Conservation (phyloP, 2,113 vertebrate genomes). For the Tauraco erythrolophus region DNA sequence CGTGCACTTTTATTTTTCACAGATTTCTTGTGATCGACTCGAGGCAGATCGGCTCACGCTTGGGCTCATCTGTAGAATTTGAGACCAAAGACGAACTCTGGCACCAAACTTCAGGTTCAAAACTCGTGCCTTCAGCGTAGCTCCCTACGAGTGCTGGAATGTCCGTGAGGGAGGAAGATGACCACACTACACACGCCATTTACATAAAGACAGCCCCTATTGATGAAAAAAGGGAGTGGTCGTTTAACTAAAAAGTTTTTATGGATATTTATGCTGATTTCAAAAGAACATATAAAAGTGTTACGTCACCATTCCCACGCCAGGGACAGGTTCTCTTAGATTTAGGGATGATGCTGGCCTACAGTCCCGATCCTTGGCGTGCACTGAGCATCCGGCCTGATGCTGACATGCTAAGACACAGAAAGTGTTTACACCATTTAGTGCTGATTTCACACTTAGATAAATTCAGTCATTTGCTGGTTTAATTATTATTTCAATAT, state of each 20-base stretch:
- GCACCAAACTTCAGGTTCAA: background rate
- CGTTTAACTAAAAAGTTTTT: background rate
- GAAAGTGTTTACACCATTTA: background rate
- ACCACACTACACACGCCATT: background rate
- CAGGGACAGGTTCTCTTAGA: background rate
- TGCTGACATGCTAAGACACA: background rate
- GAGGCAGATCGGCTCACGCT: background rate
- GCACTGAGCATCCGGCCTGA: background rate
- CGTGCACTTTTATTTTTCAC: background rate
- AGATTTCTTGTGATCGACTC: background rate
- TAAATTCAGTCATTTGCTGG: background rate
- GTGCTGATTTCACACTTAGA: background rate
- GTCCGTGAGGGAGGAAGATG: background rate
- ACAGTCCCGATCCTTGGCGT: background rate
- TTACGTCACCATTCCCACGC: background rate
- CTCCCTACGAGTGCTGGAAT: background rate
- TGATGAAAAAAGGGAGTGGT: background rate
- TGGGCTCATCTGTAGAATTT: background rate
- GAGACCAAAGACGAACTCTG: background rate
- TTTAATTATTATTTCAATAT: background rate
- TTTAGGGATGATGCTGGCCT: background rate
- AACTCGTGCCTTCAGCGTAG: background rate
- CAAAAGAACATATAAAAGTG: accelerated
- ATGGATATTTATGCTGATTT: background rate
- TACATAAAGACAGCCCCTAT: accelerated